Evolutionary conservation across 2,113 vertebrate genomes (phyloP), one percentile per base, ranked within the genome.

Genomic region (Candoia aspera): DNA sequence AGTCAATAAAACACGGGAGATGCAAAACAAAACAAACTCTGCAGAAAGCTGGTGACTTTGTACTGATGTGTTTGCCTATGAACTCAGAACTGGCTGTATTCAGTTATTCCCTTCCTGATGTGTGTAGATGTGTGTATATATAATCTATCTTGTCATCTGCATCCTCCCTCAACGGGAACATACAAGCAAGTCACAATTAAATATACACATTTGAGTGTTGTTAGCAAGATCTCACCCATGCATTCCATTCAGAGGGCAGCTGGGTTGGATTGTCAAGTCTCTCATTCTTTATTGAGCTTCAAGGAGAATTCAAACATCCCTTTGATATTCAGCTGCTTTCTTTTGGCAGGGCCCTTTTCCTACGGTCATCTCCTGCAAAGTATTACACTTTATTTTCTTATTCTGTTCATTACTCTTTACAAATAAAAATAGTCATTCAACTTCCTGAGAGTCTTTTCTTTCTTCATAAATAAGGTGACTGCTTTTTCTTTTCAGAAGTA

Each of bases 151-250:
- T 98, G 97, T 98, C 97, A 96, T 95, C 96, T 96, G 97, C 95
- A 97, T 95, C 97, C 93, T 96, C 96, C 96, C 97, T 95, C 95
- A 94, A 88, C 95, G 95, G 96, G 93, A 96, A 97, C 96, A 92
- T 90, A 96, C 96, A 97, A 96, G 96, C 95, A 90, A 97, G 96
- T 97, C 97, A 96, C 97, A 98, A 98, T 98, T 98, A 98, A 97
- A 97, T 95, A 96, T 91, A 97, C 93, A 94, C 94, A 92, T 92
- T 90, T 83, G 89, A 3, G 94, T 91, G 93, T 92, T 96, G 91
- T 94, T 93, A 95, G 95, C 95, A 94, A 68, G 86, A 92, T 57
- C 62, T 54, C 90, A 91, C 91, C 95, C 95, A 94, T 92, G 84
- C 55, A 90, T 90, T 89, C 57, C 92, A 95, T 90, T 24, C 57